Conservation (phyloP, 2,113 vertebrate species). For the Chrysochloris asiatica region DNA sequence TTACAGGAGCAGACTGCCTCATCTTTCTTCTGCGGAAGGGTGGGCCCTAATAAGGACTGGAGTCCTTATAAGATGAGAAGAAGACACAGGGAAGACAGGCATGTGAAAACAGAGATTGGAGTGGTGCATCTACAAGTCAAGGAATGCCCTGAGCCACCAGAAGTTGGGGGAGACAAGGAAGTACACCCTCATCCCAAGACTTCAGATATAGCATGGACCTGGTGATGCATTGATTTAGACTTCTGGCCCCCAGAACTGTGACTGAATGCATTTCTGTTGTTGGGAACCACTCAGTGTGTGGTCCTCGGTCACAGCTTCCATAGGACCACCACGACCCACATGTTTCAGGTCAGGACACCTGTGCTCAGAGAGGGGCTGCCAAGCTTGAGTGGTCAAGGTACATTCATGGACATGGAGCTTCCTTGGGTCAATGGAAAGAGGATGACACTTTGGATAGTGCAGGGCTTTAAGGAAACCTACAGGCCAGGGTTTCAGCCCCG, state of each 20-base stretch:
- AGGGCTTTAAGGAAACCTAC: fast-evolving
- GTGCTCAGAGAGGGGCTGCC: too few relatives aligned
- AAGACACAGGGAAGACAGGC: neutral
- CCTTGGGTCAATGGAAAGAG: too few relatives aligned
- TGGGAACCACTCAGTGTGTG: neutral
- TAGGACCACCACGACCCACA: too few relatives aligned
- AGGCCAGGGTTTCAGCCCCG: neutral
- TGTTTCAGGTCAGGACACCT: neutral
- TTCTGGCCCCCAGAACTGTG: too few relatives aligned
- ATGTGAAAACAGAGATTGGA: neutral
- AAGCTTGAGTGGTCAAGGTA: neutral
- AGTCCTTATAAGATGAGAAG: neutral
- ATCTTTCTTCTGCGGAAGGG: neutral
- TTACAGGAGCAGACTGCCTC: neutral
- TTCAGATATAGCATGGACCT: neutral
- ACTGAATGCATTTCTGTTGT: neutral
- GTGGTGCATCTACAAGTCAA: neutral
- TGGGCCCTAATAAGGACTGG: neutral
- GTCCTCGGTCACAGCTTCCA: too few relatives aligned
- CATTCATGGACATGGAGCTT: neutral
- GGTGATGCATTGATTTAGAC: neutral
- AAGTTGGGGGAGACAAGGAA: neutral
- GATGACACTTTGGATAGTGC: neutral
- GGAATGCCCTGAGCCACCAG: neutral
- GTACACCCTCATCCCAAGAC: too few relatives aligned